Percentiles rank a stretch among this genome's conserved stretches.
These are phyloP conservation scores for Alviniconcha strummeri DNA, from an alignment of 2,888 invertebrate genomes.

Conservation along the genomic window DNA sequence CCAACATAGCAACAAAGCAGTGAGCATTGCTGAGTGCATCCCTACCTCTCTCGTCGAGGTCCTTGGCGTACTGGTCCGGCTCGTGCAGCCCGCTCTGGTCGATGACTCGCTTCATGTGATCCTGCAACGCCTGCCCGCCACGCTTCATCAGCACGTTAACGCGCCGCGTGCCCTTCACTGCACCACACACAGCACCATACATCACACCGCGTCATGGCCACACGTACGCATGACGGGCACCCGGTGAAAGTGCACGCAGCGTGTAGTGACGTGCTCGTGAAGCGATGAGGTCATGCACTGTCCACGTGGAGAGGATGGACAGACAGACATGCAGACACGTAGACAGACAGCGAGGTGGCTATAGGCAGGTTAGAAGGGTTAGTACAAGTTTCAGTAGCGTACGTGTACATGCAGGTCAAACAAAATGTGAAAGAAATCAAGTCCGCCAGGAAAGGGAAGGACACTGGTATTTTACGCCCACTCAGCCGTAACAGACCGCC, in stretches of 20 bases:
- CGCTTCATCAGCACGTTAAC: constrained; percentile 70
- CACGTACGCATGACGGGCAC: not conserved
- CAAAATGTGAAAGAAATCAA: too few species aligned
- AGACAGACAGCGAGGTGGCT: not conserved
- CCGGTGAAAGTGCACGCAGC: constrained; percentile 5
- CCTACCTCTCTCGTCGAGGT: constrained; percentile 69
- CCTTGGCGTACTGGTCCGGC: constrained; percentile 53
- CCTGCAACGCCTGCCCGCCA: constrained; percentile 66
- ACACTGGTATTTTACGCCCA: too few species aligned
- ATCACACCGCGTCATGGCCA: not conserved
- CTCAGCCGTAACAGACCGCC: too few species aligned
- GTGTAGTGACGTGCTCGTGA: constrained; percentile 23
- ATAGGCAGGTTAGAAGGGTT: too few species aligned
- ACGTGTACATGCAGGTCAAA: too few species aligned
- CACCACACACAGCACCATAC: constrained; percentile 23
- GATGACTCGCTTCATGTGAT: constrained; percentile 69
- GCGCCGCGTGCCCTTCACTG: constrained; percentile 68
- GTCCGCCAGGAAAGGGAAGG: too few species aligned
- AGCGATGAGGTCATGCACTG: not conserved
- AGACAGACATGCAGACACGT: not conserved
- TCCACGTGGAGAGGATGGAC: too few species aligned
- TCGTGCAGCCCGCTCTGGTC: constrained; percentile 63
- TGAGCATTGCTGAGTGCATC: too few species aligned
- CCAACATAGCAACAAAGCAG: too few species aligned
- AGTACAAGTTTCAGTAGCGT: too few species aligned